phyloP scores from a whole-genome alignment of 2,113 vertebrate species.

The Nyctibius bracteatus region DNA sequence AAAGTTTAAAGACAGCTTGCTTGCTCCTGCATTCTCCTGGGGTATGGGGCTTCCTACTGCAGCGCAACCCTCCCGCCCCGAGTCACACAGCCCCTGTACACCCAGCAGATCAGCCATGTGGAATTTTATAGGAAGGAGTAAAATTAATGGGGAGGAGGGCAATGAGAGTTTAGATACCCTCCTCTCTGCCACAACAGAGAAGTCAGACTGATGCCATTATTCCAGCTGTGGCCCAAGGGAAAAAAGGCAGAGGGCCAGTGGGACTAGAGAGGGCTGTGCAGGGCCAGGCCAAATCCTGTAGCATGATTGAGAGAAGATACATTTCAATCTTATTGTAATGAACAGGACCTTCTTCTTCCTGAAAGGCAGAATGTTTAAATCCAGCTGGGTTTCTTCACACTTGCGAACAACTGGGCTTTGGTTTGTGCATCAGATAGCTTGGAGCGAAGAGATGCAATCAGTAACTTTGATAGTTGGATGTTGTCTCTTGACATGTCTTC shows the following conservation, averaged over 20 bases:
- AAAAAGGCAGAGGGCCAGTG: background rate
- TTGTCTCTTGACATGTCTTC: background rate
- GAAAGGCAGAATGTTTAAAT: background rate
- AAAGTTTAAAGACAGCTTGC: background rate
- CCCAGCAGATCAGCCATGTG: fast-evolving
- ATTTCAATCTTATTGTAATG: background rate
- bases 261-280: background rate
- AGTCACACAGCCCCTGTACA: background rate
- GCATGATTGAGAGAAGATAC: background rate
- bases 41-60: background rate
- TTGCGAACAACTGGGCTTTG: background rate
- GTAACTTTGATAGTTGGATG: background rate
- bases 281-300: background rate
- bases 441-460: background rate
- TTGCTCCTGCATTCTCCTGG: background rate
- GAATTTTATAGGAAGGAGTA: background rate
- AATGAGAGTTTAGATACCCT: background rate
- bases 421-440: background rate
- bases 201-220: background rate
- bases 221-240: background rate
- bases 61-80: fast-evolving
- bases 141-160: background rate
- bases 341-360: background rate
- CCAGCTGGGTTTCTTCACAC: background rate
- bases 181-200: background rate